These are phyloP conservation scores for Lasioglossum figueresi DNA, from an alignment of 2,888 invertebrate genomes.

Conservation along the genomic window DNA sequence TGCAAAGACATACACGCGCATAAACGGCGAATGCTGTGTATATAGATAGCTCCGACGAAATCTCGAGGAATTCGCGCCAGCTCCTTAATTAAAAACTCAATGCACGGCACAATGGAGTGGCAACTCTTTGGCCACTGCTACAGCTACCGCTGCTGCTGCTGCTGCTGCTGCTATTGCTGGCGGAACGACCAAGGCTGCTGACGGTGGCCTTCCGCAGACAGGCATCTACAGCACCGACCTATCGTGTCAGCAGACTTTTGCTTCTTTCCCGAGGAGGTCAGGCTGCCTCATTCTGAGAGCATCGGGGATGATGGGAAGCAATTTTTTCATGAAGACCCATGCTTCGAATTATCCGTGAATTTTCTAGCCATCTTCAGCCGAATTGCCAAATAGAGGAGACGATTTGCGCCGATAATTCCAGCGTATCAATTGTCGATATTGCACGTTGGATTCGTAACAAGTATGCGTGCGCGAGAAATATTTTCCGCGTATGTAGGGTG, in stretches of 20 bases:
- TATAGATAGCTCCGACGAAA: constrained; percentile 53
- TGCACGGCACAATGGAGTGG: constrained; percentile 81
- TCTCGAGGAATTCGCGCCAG: constrained; percentile 78
- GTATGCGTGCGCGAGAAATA: background rate
- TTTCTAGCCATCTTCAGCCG: background rate
- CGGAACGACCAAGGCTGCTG: constrained; percentile 33
- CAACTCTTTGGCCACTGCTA: constrained; percentile 77
- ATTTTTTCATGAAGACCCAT: background rate
- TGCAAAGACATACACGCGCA: constrained; percentile 39
- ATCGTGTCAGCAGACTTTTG: constrained; percentile 60
- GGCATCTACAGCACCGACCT: constrained; percentile 66
- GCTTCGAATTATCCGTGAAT: background rate
- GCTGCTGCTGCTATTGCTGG: constrained; percentile 37
- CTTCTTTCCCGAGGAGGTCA: constrained; percentile 56
- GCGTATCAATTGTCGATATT: constrained; percentile 53
- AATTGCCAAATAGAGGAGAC: background rate
- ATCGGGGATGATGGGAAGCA: background rate
- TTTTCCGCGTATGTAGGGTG: no score
- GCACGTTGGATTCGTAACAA: constrained; percentile 53
- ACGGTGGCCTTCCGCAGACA: constrained; percentile 53
- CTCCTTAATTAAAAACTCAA: constrained; percentile 82
- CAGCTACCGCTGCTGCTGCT: constrained; percentile 38
- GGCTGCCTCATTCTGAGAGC: constrained; percentile 41
- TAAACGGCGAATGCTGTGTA: constrained; percentile 21
- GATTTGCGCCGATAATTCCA: background rate